Base-by-base conservation (phyloP, 2,113 vertebrate species). In the Strix aluco region DNA sequence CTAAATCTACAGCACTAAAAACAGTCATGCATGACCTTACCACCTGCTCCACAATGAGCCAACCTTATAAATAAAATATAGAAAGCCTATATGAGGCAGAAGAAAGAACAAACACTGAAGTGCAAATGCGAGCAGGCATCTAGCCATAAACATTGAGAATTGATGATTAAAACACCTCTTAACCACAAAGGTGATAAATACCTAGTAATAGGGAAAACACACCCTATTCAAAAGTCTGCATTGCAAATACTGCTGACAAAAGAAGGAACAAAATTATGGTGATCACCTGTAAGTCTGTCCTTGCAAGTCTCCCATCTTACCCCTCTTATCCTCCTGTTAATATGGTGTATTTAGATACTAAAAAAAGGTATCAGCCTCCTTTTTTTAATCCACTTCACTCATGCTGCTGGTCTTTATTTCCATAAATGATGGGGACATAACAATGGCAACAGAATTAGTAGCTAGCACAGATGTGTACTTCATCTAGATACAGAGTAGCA, bases 1-100 rank as follows among this genome's bases (percentile, higher is more conserved):
- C 84, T 71, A 81, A 92, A 88, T 92, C 85, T 85, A 89, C 77
- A 89, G 89, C 91, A 89, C 86, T 95, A 96, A 95, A 96, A 95
- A 95, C 92, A 94, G 79, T 87, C 94, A 96, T 94, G 96, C 92
- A 93, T 97, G 93, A 96, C 93, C 96, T 90, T 89, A 94, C 94
- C 95, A 97, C 96, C 95, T 97, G 95, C 93, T 97, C 94, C 77
- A 87, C 88, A 82, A 72, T 36, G 75, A 97, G 69, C 88, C 88
- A 97, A 90, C 12, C 92, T 84, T 92, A 96, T 96, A 95, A 97
- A 97, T 96, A 96, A 97, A 96, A 96, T 97, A 97, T 86, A 86
- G 90, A 83, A 97, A 94, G 81, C 54, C 61, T 96, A 88, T 91
- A 94, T 75, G 83, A 96, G 86, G 91, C 86, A 94, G 70, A 81